Base-by-base conservation (phyloP, 2,888 invertebrate species). In the Frankliniella intonsa region DNA sequence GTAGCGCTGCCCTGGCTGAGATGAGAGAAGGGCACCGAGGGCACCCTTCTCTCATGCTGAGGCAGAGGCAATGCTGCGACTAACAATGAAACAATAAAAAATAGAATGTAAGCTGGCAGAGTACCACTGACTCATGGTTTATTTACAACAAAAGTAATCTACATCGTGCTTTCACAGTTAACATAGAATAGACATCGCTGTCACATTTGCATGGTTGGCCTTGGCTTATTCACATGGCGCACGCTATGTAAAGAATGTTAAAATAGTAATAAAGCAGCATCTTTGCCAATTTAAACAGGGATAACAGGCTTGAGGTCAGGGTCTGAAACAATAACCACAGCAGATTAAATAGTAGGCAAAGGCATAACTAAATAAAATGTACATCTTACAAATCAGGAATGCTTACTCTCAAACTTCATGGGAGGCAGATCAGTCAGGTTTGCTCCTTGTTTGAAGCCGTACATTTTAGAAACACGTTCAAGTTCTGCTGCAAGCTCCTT, bases 361-460 rank as follows among this genome's bases (percentile, higher is more conserved):
- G 80, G 19, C 12, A 80, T 51, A 0, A 51, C 10, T 14, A n/a
- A 80, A 17, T 8, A 0, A 25, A 49, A 50, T 0, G 80, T 22
- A 51, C 27, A 79, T 50, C 8, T 51, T 80, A 79, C 25, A 25
- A 76, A 65, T 22, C 1, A 25, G 11, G 50, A 55, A 27, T 38
- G 81, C 85, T 85, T 87, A 88, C 85, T 95, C 49, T 91, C 90
- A 86, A 97, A 98, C 86, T 93, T 93, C 87, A 97, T 94, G 19
- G 92, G 87, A 17, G 98, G 98, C 88, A 98, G 97, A 88, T 95
- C 90, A 25, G 94, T 94, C 94, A 97, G 95, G 87, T 97, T 96
- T 8, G 91, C 91, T 80, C 94, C 95, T 17, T 90, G 87, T 82
- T 92, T 93, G 85, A 94, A 95, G 80, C 93, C 93, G 86, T 89